Conservation (phyloP, 2,113 vertebrate species). For the Harpagus bidentatus region DNA sequence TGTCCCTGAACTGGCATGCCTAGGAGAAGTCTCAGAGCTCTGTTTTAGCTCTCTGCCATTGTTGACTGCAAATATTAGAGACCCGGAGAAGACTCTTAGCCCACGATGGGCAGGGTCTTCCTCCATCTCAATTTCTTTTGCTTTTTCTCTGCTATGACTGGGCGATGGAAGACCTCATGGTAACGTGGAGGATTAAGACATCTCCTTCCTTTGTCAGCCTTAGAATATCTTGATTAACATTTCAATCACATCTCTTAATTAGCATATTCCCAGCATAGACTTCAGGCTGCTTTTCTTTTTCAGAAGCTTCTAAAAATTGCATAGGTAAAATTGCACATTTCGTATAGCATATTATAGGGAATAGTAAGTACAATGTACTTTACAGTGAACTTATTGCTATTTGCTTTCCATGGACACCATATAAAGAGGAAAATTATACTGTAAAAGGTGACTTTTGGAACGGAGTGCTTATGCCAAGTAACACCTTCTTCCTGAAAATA, state of each 20-base stretch:
- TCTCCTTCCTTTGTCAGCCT: neutral
- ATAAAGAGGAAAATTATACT: neutral
- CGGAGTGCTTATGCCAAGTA: neutral
- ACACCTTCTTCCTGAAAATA: neutral
- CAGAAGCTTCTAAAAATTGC: neutral
- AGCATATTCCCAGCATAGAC: constrained; percentile 5
- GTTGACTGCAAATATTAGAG: neutral
- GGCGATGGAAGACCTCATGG: neutral
- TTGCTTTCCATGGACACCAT: neutral
- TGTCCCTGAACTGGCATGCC: neutral
- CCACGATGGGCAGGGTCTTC: neutral
- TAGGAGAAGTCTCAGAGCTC: neutral
- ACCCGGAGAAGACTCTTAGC: neutral
- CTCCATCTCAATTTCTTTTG: neutral
- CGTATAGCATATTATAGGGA: neutral
- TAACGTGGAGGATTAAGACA: constrained; percentile 15
- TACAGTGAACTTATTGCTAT: neutral
- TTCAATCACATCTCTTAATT: constrained; percentile 34
- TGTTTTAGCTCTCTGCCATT: neutral
- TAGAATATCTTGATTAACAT: constrained; percentile 10
- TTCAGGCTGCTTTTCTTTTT: neutral
- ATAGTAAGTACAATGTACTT: neutral
- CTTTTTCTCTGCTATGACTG: neutral
- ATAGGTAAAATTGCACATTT: neutral
- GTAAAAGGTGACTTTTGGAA: neutral